Evolutionary conservation across 2,113 vertebrate genomes (phyloP), one percentile per base, ranked within the genome.

Genomic region (Odontesthes bonariensis): DNA sequence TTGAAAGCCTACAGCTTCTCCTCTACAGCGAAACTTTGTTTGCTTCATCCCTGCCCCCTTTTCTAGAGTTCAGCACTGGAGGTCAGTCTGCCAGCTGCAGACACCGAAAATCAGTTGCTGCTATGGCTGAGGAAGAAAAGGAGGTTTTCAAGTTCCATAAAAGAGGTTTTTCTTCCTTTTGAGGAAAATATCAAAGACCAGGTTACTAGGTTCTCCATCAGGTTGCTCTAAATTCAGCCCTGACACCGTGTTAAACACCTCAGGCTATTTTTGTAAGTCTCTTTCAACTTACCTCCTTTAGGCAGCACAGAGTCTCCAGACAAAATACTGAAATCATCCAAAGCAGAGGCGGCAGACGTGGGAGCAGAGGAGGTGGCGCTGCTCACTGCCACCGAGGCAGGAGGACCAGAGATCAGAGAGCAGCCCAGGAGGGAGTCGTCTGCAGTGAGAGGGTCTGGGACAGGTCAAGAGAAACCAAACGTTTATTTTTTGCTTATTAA

Each of bases 271-370:
- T 53, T 17, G 42, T 13, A 17, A 64, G 11, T 16, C 31, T 57
- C 31, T 22, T 33, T 23, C n/a, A 33, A 73, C 31, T 92, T 93
- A 98, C 98, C 98, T 95, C 95, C 92, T 90, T 95, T 94, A 85
- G 94, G 90, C 27, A 95, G 95, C 88, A 93, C 89, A 32, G 95
- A 70, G 3, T 90, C 91, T 79, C 96, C 94, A 73, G 95, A 94
- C 90, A 98, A 91, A 0, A 97, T 94, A 79, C 94, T 96, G 91
- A 99, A 97, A 83, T 99, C 97, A 73, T 98, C 97, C 90, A 99
- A 84, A 88, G 95, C 95, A 52, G 91, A 90, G 73, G 88, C 69
- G 51, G 88, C 76, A 0, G 90, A 84, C 23, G 77, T 82, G 64
- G 91, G 81, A 56, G 78, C 84, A 27, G 91, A 89, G 22, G 89